Evolutionary conservation across 2,797 vertebrate species (phyloP), one percentile per base, ranked within the genome.

Genomic region (Mallotus villosus): DNA sequence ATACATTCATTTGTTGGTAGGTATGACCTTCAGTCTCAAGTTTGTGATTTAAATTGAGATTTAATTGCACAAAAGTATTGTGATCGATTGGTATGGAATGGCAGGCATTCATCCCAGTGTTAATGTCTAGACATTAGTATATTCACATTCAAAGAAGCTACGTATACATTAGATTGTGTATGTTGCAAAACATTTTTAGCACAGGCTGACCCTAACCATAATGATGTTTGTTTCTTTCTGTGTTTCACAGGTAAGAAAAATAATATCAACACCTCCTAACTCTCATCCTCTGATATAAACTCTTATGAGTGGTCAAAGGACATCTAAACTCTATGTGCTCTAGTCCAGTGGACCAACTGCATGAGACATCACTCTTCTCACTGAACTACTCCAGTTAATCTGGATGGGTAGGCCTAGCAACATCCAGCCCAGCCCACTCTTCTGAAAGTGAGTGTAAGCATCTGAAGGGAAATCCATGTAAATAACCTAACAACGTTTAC

Each of bases 161-260:
- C 37, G 8, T 41, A 12, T 41, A 41, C 9, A 41, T 9, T 41
- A 12, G 9, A 34, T 34, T 5, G 4, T 41, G 8, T 2, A 41
- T 41, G 9, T 12, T 41, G 37, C 41, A 37, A 29, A 59, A 22
- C 22, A 46, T 24, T 41, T 17, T 17, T 37, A 21, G 32, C 16
- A 41, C 19, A 41, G 27, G 1, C 4, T 69, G 16, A 24, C 24
- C 57, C 57, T 12, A 17, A 17, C 34, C 24, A 55, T n/a, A 22
- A 22, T 27, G 24, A 25, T 53, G 49, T 51, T 14, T 67, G 59
- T 21, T 59, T 11, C 34, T 72, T n/a, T n/a, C 51, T 51, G 49
- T 79, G 49, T 79, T 17, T 63, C n/a, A 68, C 72, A 84, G 82
- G 76, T 71, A 76, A 79, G 58, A 80, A 68, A 41, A 70, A 68